A percentile compares a stretch with the other conserved stretches of the same genome.
These are phyloP conservation scores for Serripes groenlandicus DNA, from an alignment of 2,888 invertebrate species.

Conservation along the genomic window DNA sequence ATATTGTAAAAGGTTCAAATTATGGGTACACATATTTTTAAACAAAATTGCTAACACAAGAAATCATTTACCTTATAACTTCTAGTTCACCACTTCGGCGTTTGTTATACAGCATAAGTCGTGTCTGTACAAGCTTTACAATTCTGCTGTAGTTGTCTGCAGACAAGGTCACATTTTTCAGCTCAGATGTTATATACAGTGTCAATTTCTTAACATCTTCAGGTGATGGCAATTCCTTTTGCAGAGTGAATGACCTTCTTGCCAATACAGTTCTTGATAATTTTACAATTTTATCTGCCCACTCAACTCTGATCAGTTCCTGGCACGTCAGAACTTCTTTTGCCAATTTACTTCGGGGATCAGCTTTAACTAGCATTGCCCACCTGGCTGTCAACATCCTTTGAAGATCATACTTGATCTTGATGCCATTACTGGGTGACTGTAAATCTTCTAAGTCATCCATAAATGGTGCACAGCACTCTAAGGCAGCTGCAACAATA, in stretches of 20 bases:
- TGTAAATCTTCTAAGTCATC: slow-evolving; percentile 54
- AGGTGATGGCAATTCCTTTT: slow-evolving; percentile 21
- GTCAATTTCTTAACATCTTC: slow-evolving; percentile 45
- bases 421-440: slow-evolving; percentile 35
- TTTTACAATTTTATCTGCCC: slow-evolving; percentile 35
- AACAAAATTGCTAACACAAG: too few relatives aligned
- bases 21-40: too few relatives aligned
- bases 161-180: slow-evolving; percentile 11
- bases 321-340: slow-evolving; percentile 22
- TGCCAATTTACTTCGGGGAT: slow-evolving; percentile 20
- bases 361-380: slow-evolving; percentile 36
- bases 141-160: slow-evolving; percentile 38
- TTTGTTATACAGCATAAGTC: slow-evolving; percentile 53
- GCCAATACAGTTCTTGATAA: slow-evolving; percentile 28
- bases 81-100: slow-evolving; percentile 59
- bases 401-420: slow-evolving; percentile 30
- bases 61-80: slow-evolving; percentile 55
- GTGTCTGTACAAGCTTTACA: slow-evolving; percentile 40
- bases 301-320: slow-evolving; percentile 18
- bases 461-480: slow-evolving; percentile 26
- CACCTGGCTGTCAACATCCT: slow-evolving; percentile 21
- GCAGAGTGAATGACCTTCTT: not conserved
- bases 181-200: slow-evolving; percentile 13
- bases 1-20: too few relatives aligned
- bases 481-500: slow-evolving; percentile 29